phyloP scores from a whole-genome alignment of 2,888 invertebrate species.

The Lamellibrachia satsuma region DNA sequence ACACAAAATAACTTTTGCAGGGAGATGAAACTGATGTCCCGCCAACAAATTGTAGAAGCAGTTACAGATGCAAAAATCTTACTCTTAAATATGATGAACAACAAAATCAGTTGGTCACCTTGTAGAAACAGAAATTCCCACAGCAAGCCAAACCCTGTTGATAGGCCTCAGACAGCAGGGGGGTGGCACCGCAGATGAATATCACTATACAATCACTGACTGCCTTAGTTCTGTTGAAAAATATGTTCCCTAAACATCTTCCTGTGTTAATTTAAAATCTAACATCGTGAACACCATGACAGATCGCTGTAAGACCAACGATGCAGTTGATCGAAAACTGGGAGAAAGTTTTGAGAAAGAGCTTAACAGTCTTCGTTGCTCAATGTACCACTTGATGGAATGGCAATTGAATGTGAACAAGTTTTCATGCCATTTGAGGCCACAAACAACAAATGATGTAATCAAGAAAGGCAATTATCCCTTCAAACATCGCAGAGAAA shows the following conservation, averaged over 20 bases:
- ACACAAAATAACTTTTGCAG: background rate
- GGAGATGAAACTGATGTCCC: background rate
- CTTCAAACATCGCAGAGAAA: background rate
- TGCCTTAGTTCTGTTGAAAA: background rate
- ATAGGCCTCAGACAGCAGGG: background rate
- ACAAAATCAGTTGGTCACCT: constrained; percentile 13
- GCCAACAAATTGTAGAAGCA: background rate
- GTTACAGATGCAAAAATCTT: background rate
- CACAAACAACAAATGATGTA: background rate
- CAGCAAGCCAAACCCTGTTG: background rate
- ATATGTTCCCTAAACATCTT: background rate
- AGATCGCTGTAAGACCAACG: background rate
- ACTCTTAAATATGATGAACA: background rate
- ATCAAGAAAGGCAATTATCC: background rate
- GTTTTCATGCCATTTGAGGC: background rate
- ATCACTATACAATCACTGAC: background rate
- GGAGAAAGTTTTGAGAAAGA: background rate
- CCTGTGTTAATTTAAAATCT: background rate
- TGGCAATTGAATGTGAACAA: constrained; percentile 13
- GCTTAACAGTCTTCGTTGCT: background rate
- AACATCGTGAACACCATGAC: constrained; percentile 9
- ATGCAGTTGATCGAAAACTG: background rate
- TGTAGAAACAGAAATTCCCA: background rate
- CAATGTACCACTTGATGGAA: background rate
- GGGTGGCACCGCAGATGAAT: background rate